Conservation (phyloP, 2,888 invertebrate species). For the Tortrix viridana region DNA sequence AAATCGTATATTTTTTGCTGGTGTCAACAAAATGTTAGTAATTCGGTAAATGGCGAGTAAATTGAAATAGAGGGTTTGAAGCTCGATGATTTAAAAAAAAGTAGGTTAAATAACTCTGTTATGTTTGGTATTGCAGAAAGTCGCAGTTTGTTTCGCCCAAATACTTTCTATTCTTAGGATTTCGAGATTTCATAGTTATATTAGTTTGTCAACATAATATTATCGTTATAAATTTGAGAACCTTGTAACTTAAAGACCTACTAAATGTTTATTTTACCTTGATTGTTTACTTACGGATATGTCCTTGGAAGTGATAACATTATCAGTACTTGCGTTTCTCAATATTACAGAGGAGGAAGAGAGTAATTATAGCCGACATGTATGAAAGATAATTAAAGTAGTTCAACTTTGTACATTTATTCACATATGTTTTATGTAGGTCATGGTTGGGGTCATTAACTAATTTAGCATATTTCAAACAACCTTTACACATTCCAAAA, state of each 20-base stretch:
- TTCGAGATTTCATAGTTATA: too few species aligned
- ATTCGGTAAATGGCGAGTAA: not conserved
- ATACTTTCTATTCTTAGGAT: conserved; percentile 43
- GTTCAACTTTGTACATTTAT: not conserved
- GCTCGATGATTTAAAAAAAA: conserved; percentile 24
- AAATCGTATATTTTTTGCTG: conserved; percentile 46
- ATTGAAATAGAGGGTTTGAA: not conserved
- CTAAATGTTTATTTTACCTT: not conserved
- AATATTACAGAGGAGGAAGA: too few species aligned
- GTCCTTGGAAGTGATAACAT: conserved; percentile 29
- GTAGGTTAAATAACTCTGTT: conserved; percentile 53
- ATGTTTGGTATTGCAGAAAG: conserved; percentile 17
- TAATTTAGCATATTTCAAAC: not conserved
- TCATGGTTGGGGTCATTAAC: conserved; percentile 13
- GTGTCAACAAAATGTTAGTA: not conserved
- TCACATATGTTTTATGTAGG: conserved; percentile 30
- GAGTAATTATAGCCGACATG: not conserved
- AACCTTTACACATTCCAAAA: not conserved
- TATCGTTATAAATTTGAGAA: not conserved
- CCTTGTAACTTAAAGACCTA: not conserved
- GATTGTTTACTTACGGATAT: conserved; percentile 25
- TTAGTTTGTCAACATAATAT: conserved; percentile 1
- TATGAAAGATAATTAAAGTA: not conserved
- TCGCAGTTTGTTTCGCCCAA: conserved; percentile 45
- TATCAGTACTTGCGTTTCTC: conserved; percentile 2